Evolutionary conservation across 2,888 invertebrate species (phyloP), one percentile per base, ranked within the genome.

Genomic region (Anthoptus insignis): DNA sequence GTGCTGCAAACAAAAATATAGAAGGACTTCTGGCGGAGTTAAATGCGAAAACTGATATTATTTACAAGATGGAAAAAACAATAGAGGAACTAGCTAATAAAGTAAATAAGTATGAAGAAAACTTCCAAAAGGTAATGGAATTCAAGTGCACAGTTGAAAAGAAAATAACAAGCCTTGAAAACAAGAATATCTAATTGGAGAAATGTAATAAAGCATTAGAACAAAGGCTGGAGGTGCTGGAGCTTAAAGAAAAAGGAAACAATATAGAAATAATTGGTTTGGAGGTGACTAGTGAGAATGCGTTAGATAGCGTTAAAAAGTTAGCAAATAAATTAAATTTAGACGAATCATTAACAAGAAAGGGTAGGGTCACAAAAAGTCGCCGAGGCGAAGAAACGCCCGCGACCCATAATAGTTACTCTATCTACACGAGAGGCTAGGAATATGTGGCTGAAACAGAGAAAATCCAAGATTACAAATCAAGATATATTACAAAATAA

Each of bases 201-300:
- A 67, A 70, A 37, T 70, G 64, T 47, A 66, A 66, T n/a, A 59
- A 64, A 39, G 67, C 67, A 0, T 13, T 69, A 37, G 65, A 67
- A 47, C 65, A 56, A 42, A 22, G 56, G 14, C 1, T 56, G 6
- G 56, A 22, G 45, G 54, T 50, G n/a, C 21, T 67, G 14, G 67
- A 69, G 16, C 19, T 39, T 8, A 58, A 42, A 39, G 59, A 66
- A 16, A 65, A 63, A 52, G 66, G 61, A 22, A 69, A 65, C n/a
- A 63, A 67, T 24, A 24, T 64, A 5, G 69, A 66, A 61, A 66
- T 69, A 39, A 19, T 13, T 34, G 64, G 66, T 13, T 13, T 66
- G 59, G 59, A 65, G 3, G 16, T 16, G 16, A 16, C 56, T 11
- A 42, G 14, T 16, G 56, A 56, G 14, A 42, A 56, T 42, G 24